A percentile compares a stretch with the other conserved stretches of the same genome.
Conservation (phyloP, 2,113 vertebrate species). For the Eidolon helvum region DNA sequence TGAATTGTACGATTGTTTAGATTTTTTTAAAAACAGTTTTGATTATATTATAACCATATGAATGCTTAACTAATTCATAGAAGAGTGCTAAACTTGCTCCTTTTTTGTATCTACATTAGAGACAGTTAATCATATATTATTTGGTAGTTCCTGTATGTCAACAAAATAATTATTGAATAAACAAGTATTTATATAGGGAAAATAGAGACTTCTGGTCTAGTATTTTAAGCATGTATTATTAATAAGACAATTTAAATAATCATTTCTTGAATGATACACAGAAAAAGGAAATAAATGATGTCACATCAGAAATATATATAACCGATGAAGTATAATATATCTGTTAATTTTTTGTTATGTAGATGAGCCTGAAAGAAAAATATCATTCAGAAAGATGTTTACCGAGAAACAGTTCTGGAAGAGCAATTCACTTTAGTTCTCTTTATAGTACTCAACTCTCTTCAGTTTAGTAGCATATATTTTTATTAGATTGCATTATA, state of each 20-base stretch:
- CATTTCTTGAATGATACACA: background rate
- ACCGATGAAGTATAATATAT: background rate
- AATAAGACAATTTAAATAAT: conserved; percentile 22
- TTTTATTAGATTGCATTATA: background rate
- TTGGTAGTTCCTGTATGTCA: background rate
- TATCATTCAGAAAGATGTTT: background rate
- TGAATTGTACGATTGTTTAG: conserved; percentile 37
- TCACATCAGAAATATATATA: background rate
- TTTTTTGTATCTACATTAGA: background rate
- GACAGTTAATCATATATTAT: background rate
- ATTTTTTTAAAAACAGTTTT: background rate
- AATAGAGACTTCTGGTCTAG: background rate
- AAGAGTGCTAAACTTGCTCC: background rate
- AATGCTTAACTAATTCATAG: conserved; percentile 38
- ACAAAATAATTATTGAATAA: conserved; percentile 39
- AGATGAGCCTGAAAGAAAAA: background rate
- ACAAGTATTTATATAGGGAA: background rate
- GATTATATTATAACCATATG: background rate
- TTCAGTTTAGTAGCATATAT: background rate
- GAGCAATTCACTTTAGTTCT: conserved; percentile 23
- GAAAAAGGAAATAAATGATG: background rate
- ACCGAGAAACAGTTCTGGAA: background rate
- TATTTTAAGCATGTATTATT: conserved; percentile 16
- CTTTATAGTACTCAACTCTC: background rate
- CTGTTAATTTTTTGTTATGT: background rate